A percentile compares a stretch with the other conserved stretches of the same genome.
These are phyloP conservation scores for Onychorhynchus coronatus DNA, from an alignment of 2,113 vertebrate genomes.

Conservation along the genomic window DNA sequence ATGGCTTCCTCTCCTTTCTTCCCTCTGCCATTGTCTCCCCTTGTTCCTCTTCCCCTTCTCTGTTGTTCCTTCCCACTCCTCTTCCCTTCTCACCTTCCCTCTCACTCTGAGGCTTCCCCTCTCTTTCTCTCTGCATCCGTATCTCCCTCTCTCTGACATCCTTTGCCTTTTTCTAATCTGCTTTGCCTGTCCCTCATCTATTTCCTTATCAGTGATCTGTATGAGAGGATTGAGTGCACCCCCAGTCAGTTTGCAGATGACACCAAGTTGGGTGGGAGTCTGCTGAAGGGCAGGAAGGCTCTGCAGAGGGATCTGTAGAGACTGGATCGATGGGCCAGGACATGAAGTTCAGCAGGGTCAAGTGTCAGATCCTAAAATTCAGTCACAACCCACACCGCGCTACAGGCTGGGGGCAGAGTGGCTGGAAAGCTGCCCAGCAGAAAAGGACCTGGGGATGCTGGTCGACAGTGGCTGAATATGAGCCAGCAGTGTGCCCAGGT, in stretches of 20 bases:
- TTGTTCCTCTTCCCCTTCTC: neutral
- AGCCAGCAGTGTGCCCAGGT: neutral
- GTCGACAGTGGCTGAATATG: neutral
- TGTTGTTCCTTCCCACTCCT: neutral
- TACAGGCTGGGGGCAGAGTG: neutral
- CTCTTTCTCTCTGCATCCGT: neutral
- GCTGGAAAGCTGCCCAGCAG: rapidly evolving
- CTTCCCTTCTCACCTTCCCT: neutral
- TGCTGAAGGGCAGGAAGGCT: neutral
- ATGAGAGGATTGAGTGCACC: neutral
- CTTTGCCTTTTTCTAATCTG: neutral
- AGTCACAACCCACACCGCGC: rapidly evolving
- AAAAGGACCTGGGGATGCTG: neutral
- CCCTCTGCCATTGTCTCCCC: neutral
- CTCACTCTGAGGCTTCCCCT: neutral
- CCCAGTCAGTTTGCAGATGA: neutral
- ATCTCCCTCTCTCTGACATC: neutral
- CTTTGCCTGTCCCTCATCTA: neutral
- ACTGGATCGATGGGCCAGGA: rapidly evolving
- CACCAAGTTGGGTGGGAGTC: neutral
- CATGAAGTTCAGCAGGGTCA: neutral
- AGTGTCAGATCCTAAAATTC: neutral
- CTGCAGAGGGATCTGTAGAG: neutral
- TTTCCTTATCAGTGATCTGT: neutral
- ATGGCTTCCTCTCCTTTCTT: neutral